phyloP scores from a whole-genome alignment of 2,113 vertebrate genomes.

The Pachycephala philippinensis region DNA sequence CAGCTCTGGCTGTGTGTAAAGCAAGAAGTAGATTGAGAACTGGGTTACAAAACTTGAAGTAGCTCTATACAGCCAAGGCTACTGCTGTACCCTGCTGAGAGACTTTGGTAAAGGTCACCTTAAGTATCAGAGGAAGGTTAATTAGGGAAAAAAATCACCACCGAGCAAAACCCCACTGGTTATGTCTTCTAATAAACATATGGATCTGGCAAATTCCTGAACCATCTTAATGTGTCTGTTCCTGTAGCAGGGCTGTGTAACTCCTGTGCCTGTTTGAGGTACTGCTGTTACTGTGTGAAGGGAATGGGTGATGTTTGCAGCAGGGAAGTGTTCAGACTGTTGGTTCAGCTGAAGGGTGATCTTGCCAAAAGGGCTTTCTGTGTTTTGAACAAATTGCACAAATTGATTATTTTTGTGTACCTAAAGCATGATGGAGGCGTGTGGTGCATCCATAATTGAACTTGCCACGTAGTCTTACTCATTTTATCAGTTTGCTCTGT shows the following conservation, averaged over 20 bases:
- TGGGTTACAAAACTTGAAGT: neutral
- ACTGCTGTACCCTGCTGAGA: neutral
- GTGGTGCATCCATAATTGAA: conserved; percentile 12
- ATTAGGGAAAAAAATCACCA: neutral
- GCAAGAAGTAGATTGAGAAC: neutral
- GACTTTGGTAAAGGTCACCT: neutral
- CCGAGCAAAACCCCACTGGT: neutral
- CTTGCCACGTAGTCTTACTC: neutral
- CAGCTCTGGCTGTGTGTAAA: neutral
- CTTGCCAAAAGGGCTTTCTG: neutral
- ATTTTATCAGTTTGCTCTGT: conserved; percentile 5
- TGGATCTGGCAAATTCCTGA: fast-evolving
- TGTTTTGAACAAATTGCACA: neutral
- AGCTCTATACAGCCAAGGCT: neutral
- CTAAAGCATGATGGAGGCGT: conserved; percentile 22
- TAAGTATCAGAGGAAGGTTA: neutral
- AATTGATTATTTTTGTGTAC: conserved; percentile 4
- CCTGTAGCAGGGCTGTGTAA: fast-evolving
- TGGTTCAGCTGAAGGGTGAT: neutral
- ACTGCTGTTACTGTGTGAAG: neutral
- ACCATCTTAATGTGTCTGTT: fast-evolving
- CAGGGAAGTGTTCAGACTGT: neutral
- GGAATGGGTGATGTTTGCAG: neutral
- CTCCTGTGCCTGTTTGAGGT: neutral
- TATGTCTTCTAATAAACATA: neutral